These are phyloP conservation scores for Eupithecia dodoneata DNA, from an alignment of 2,888 invertebrate species.

Conservation along the genomic window DNA sequence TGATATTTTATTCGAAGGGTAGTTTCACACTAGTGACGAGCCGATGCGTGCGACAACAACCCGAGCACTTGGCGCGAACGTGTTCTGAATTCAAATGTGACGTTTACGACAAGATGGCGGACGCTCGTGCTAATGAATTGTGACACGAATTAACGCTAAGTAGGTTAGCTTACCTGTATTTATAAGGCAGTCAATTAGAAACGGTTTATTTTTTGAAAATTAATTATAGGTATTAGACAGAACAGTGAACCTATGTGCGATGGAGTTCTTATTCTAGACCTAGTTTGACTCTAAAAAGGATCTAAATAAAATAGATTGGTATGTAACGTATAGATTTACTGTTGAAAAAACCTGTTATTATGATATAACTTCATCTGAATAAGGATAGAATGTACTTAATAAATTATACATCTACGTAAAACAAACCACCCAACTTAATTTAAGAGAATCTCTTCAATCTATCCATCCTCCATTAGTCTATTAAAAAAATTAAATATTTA, in stretches of 20 bases:
- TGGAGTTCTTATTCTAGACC: background rate
- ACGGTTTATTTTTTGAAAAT: background rate
- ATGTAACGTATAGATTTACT: too few species aligned
- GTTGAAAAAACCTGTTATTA: background rate
- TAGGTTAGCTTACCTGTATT: conserved; percentile 43
- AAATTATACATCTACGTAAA: too few species aligned
- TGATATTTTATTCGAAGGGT: conserved; percentile 37
- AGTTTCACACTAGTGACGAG: conserved; percentile 35
- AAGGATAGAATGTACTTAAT: too few species aligned
- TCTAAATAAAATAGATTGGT: background rate
- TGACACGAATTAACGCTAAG: conserved; percentile 57
- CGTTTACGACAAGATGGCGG: conserved; percentile 61
- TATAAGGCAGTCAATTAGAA: conserved; percentile 28
- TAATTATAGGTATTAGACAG: background rate
- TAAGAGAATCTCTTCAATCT: background rate
- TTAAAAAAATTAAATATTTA: conserved; percentile 24
- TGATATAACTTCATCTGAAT: background rate
- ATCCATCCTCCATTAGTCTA: background rate
- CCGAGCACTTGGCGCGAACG: conserved; percentile 55
- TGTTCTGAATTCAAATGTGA: conserved; percentile 70
- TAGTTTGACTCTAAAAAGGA: background rate
- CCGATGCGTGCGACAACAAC: conserved; percentile 46
- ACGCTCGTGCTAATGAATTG: conserved; percentile 60
- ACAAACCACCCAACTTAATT: background rate
- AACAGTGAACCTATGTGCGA: background rate